Conservation (phyloP, 2,888 invertebrate genomes). For the Loripinus fragilis region DNA sequence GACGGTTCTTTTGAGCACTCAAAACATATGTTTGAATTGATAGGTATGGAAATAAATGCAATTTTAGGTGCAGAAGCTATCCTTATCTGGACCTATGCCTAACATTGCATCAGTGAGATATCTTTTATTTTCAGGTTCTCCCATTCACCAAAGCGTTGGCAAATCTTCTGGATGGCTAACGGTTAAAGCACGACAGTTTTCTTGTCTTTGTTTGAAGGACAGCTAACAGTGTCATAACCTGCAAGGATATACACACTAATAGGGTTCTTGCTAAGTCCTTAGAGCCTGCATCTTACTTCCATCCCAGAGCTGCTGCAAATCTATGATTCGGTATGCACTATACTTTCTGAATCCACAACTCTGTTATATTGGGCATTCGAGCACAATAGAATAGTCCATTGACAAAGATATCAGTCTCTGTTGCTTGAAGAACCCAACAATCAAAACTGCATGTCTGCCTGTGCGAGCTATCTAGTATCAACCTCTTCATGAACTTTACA, state of each 20-base stretch:
- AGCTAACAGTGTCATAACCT: slow-evolving; percentile 4
- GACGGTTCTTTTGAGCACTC: too few relatives aligned
- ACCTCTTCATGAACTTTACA: not conserved
- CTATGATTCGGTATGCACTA: not conserved
- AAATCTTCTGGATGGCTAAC: not conserved
- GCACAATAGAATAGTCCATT: not conserved
- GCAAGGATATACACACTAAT: not conserved
- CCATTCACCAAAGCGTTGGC: not conserved
- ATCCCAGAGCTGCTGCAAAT: not conserved
- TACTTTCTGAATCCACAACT: not conserved
- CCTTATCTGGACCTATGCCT: too few relatives aligned
- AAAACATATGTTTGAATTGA: too few relatives aligned
- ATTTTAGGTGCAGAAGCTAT: too few relatives aligned
- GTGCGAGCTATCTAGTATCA: not conserved
- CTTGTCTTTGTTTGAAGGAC: not conserved
- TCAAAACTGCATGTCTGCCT: too few relatives aligned
- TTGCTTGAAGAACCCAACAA: not conserved
- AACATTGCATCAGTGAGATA: not conserved
- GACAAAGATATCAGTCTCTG: not conserved
- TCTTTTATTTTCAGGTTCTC: too few relatives aligned
- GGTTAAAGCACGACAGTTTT: not conserved
- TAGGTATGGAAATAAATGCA: too few relatives aligned
- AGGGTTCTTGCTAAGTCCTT: not conserved
- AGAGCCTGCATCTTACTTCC: not conserved
- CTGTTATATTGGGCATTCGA: not conserved